phyloP scores from a whole-genome alignment of 2,888 invertebrate genomes.

The Timema cristinae region DNA sequence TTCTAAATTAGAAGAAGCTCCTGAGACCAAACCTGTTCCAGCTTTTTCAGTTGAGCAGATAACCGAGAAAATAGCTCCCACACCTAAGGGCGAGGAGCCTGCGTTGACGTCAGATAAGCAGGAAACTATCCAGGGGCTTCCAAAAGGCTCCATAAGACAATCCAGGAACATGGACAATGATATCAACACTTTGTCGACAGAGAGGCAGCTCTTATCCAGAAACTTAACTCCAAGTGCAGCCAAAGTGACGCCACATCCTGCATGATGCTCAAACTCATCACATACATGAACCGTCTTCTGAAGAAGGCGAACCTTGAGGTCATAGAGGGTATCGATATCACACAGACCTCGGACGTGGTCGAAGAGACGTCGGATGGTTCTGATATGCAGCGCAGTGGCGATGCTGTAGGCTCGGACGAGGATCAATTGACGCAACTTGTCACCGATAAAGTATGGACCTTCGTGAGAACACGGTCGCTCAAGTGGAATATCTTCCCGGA shows the following conservation, averaged over 20 bases:
- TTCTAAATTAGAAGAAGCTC: too few relatives aligned
- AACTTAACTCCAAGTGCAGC: slow-evolving; percentile 72
- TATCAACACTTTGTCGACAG: slow-evolving; percentile 13
- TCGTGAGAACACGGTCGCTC: slow-evolving; percentile 69
- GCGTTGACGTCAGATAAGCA: too few relatives aligned
- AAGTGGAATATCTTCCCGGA: slow-evolving; percentile 75
- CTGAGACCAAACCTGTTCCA: too few relatives aligned
- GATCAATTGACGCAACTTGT: slow-evolving; percentile 58
- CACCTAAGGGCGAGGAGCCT: too few relatives aligned
- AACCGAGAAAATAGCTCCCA: too few relatives aligned
- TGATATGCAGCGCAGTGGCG: not conserved
- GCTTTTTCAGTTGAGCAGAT: too few relatives aligned
- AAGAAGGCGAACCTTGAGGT: slow-evolving; percentile 76
- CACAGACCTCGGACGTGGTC: slow-evolving; percentile 53
- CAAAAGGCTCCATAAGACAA: too few relatives aligned
- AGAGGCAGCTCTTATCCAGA: slow-evolving; percentile 70
- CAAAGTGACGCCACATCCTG: slow-evolving; percentile 76
- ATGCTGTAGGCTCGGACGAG: slow-evolving; percentile 49
- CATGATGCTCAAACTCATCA: slow-evolving; percentile 75
- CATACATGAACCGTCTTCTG: slow-evolving; percentile 75
- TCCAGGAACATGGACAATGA: slow-evolving; percentile 16
- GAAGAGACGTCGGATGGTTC: slow-evolving; percentile 43
- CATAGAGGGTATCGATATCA: slow-evolving; percentile 71
- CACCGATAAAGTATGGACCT: slow-evolving; percentile 70
- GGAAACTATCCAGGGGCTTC: too few relatives aligned